Evolutionary conservation across 1,140 invertebrate species (phyloP).

Genomic region (Venturia canescens): DNA sequence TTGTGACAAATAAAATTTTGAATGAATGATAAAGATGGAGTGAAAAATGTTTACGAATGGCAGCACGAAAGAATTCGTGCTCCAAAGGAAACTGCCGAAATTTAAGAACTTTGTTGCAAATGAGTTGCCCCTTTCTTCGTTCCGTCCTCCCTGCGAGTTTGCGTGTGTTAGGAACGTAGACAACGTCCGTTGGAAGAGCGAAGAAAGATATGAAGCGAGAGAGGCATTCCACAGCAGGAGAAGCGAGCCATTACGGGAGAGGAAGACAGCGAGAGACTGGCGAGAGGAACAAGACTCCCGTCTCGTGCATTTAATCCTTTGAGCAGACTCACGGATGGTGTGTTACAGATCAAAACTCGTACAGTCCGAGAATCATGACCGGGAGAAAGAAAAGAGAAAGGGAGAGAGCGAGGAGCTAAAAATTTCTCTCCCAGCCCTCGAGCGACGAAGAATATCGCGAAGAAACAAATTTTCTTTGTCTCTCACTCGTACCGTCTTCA

Average conservation of each 20-base stretch:
- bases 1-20: too few species aligned
- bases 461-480: too few species aligned
- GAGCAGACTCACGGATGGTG: background rate
- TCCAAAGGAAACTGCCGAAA: background rate
- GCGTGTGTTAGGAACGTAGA: conserved; percentile 7
- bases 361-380: background rate
- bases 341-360: background rate
- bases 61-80: background rate
- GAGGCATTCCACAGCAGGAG: background rate
- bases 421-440: conserved; percentile 57
- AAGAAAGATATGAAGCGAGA: background rate
- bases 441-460: background rate
- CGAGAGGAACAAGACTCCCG: background rate
- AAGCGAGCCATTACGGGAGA: background rate
- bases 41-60: too few species aligned
- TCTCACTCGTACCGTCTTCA: background rate
- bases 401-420: conserved; percentile 51
- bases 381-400: background rate
- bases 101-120: background rate
- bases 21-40: too few species aligned
- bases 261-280: background rate
- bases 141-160: background rate
- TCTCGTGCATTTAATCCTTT: conserved; percentile 5
- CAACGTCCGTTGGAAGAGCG: background rate
- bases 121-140: background rate